Evolutionary conservation across 2,113 vertebrate species (phyloP).

Genomic region (Odobenus rosmarus): DNA sequence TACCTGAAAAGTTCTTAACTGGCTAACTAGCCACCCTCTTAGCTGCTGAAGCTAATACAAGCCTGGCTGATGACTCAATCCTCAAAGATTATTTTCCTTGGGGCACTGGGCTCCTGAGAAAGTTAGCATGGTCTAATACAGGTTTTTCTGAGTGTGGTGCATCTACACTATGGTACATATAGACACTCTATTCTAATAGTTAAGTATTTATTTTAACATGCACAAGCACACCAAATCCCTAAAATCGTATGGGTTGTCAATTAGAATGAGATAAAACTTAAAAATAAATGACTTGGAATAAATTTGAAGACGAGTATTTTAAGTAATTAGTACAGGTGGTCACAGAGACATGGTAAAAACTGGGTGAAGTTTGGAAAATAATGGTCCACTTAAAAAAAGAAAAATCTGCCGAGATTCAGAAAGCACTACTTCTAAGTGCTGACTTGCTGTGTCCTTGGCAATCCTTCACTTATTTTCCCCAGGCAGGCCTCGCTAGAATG

Average conservation of each 20-base stretch:
- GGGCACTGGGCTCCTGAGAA: neutral
- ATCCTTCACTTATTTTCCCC: neutral
- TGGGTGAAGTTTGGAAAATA: neutral
- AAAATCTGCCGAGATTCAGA: neutral
- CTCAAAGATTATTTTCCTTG: neutral
- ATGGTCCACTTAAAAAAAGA: neutral
- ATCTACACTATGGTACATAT: no score
- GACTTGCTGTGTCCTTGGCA: neutral
- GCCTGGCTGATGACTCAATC: neutral
- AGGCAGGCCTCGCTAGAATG: neutral
- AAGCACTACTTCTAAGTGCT: neutral
- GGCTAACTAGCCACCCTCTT: neutral
- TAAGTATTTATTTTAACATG: neutral
- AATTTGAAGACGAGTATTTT: neutral
- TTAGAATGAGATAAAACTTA: neutral
- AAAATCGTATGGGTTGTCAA: neutral
- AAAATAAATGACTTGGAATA: conserved; percentile 38
- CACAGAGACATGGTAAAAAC: neutral
- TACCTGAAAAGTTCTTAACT: neutral
- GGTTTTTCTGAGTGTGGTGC: neutral
- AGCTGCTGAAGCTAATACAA: neutral
- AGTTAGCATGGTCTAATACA: neutral
- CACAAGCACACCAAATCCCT: neutral
- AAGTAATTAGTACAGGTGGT: neutral
- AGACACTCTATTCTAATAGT: neutral